phyloP scores from a whole-genome alignment of 2,797 vertebrate species.

The Sylvia borin region DNA sequence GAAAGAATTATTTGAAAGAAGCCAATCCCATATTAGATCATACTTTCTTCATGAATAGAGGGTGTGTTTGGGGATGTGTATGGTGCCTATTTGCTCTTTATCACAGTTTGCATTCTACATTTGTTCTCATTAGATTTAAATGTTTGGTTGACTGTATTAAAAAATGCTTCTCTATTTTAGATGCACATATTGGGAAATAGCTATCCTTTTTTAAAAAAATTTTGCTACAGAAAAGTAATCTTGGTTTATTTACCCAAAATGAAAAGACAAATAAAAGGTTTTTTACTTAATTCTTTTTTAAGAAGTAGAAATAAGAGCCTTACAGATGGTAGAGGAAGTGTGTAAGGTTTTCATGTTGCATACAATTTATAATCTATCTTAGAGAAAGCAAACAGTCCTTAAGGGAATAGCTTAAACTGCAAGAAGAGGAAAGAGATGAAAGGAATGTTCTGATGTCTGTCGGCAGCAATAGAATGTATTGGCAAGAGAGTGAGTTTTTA shows the following conservation, averaged over 20 bases:
- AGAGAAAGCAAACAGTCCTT: slow-evolving; percentile 75
- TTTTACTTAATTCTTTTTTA: slow-evolving; percentile 45
- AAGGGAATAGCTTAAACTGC: slow-evolving; percentile 70
- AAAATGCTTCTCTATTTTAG: background rate
- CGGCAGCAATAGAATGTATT: slow-evolving; percentile 64
- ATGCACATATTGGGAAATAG: background rate
- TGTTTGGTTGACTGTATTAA: background rate
- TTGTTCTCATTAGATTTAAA: background rate
- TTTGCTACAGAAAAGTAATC: background rate
- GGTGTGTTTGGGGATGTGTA: background rate
- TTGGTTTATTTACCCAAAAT: slow-evolving; percentile 42
- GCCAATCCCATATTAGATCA: background rate
- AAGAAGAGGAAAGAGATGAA: slow-evolving; percentile 77
- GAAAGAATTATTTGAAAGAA: slow-evolving; percentile 38
- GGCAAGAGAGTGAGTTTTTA: slow-evolving; percentile 63
- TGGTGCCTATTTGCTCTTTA: background rate
- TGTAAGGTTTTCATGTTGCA: slow-evolving; percentile 64
- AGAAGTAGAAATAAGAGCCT: slow-evolving; percentile 64
- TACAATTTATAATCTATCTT: slow-evolving; percentile 71
- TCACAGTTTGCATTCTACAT: background rate
- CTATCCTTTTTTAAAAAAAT: background rate
- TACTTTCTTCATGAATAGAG: slow-evolving; percentile 16
- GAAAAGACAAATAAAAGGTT: slow-evolving; percentile 19
- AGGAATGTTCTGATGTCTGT: slow-evolving; percentile 74
- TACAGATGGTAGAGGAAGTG: slow-evolving; percentile 68